Base-by-base conservation (phyloP, 2,797 vertebrate species). In the Yasuhikotakia modesta region DNA sequence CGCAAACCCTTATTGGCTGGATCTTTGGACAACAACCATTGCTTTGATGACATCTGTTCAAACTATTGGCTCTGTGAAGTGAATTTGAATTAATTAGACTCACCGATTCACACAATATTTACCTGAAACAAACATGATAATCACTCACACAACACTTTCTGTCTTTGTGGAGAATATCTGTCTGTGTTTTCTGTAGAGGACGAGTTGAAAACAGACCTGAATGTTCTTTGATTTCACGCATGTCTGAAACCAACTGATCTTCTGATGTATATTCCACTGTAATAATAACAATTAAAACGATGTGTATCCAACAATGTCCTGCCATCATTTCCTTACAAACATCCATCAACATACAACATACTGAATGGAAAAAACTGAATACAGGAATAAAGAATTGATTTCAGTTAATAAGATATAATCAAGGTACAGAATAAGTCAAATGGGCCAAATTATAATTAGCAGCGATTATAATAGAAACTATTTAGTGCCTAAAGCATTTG, bases 201-300 rank as follows among this genome's bases (percentile, higher is more conserved):
- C 63, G 65, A 72, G 53, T 66, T 69, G 27, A 63, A 77, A 77
- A 77, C 45, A 2, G 63, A 32, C 70, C 69, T 8, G 35, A 64
- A 61, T 19, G 45, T 63, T 78, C 74, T 81, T 79, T 70, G 61
- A 79, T 81, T 71, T 66, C 76, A 71, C 67, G 84, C 82, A 83
- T 85, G 84, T 81, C 82, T 80, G 78, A 80, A 57, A 74, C 67
- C 78, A 81, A 83, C 68, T 78, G 74, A 78, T 73, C 81, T 81
- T 85, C 70, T 79, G 79, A 55, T 85, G 81, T 85, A 79, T 74
- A 80, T 74, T 78, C 61, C 46, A 64, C 73, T 85, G 76, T 83
- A 83, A 81, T 74, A 81, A 74, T 76, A 70, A 80, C 32, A 75
- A 85, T 83, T 83, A 85, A 85, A 83, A 79, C 22, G 27, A 81